Evolutionary conservation across 2,113 vertebrate genomes (phyloP).

Genomic region (Etheostoma spectabile): DNA sequence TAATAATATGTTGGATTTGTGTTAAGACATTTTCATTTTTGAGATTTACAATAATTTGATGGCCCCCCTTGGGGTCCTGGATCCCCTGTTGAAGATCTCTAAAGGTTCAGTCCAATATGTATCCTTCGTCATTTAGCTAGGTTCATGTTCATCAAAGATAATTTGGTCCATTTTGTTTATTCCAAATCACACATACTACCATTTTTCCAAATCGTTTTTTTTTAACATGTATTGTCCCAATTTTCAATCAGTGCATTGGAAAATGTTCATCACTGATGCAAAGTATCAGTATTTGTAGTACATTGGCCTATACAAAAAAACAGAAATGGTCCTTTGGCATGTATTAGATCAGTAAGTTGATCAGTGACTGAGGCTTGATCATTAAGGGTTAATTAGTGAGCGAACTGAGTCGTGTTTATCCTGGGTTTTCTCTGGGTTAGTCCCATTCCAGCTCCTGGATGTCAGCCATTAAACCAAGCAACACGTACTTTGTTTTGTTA

Average conservation of each 20-base stretch:
- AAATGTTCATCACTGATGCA: background rate
- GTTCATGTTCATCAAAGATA: background rate
- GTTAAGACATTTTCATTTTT: too few species aligned
- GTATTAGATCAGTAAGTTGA: background rate
- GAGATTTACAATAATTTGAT: too few species aligned
- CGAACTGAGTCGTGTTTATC: background rate
- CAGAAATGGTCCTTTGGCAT: background rate
- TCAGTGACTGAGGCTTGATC: background rate
- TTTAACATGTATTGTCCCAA: background rate
- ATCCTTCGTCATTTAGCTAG: background rate
- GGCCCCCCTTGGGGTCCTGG: too few species aligned
- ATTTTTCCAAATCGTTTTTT: background rate
- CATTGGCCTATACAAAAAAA: background rate
- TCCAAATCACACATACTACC: background rate
- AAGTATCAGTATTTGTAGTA: background rate
- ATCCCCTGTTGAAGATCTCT: background rate
- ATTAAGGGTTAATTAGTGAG: too few species aligned
- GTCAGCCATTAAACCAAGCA: background rate
- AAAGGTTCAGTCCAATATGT: background rate
- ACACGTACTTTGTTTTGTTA: constrained; percentile 75
- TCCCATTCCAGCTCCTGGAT: background rate
- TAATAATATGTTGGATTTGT: too few species aligned
- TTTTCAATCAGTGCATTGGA: background rate
- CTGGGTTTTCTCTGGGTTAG: background rate
- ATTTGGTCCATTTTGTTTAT: background rate